Conservation (phyloP, 2,888 invertebrate genomes). For the Megaustenia siamemsis region DNA sequence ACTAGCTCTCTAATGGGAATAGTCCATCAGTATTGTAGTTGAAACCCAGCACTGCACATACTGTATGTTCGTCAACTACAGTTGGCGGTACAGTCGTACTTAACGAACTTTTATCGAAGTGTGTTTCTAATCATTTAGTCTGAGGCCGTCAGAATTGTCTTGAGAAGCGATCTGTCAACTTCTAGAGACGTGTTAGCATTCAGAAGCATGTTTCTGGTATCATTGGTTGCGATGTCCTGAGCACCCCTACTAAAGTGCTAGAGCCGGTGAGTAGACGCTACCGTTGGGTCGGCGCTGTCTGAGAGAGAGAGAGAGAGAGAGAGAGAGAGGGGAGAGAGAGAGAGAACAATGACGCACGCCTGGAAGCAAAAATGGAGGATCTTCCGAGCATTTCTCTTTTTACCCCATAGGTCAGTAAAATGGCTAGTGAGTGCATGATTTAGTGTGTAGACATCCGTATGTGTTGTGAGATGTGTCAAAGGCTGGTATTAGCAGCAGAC, state of each 20-base stretch:
- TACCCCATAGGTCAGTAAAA: conserved; percentile 2
- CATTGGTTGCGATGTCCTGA: not conserved
- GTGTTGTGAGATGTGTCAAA: not conserved
- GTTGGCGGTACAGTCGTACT: no score
- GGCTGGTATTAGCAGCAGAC: not conserved
- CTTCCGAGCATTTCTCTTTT: not conserved
- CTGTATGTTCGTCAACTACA: not conserved
- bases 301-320: conserved; percentile 35
- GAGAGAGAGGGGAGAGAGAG: not conserved
- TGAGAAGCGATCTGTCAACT: not conserved
- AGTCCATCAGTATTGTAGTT: not conserved
- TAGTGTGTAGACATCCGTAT: conserved; percentile 2
- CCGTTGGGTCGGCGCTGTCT: conserved; percentile 36
- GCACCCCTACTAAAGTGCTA: conserved; percentile 6
- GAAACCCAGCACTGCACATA: not conserved
- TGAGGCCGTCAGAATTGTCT: not conserved
- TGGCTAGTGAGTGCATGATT: not conserved
- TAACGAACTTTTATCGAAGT: no score
- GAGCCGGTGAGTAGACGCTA: conserved; percentile 7
- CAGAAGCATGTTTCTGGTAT: not conserved
- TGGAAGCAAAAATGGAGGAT: conserved; percentile 42
- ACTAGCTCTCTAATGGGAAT: not conserved
- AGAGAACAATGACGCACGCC: conserved; percentile 36
- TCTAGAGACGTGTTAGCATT: not conserved
- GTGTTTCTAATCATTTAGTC: no score